A percentile compares a stretch with the other conserved stretches of the same genome.
These are phyloP conservation scores for Parnassius apollo DNA, from an alignment of 2,888 invertebrate species.

Conservation along the genomic window DNA sequence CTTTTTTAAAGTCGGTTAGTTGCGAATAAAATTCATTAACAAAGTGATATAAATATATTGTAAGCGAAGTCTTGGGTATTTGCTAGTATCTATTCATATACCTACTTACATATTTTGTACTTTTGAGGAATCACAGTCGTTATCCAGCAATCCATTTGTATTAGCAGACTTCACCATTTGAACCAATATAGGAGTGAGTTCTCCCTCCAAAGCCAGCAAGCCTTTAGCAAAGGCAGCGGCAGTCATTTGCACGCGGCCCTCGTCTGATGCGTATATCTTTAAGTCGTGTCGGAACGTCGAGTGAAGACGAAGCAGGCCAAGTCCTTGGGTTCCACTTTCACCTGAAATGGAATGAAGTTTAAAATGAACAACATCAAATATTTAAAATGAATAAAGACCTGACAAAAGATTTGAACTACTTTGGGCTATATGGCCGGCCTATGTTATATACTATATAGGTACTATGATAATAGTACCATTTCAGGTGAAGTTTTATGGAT, in stretches of 20 bases:
- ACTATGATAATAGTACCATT: too few species aligned
- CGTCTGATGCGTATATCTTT: slow-evolving; percentile 99
- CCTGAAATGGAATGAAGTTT: slow-evolving; percentile 62
- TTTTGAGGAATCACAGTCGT: slow-evolving; percentile 98
- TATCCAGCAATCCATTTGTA: slow-evolving; percentile 98
- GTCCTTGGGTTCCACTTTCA: slow-evolving; percentile 95
- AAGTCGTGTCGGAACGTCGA: slow-evolving; percentile 99
- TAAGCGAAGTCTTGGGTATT: too few species aligned
- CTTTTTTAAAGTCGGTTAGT: too few species aligned
- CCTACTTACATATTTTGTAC: slow-evolving; percentile 93
- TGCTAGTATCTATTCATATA: too few species aligned
- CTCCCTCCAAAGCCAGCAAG: slow-evolving; percentile 97
- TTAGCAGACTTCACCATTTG: slow-evolving; percentile 99
- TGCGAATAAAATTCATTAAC: too few species aligned
- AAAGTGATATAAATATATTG: too few species aligned
- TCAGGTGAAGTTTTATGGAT: too few species aligned
- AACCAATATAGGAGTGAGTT: slow-evolving; percentile 98
- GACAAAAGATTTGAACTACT: too few species aligned
- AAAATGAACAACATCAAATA: too few species aligned
- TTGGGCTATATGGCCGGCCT: too few species aligned
- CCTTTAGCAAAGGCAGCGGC: slow-evolving; percentile 99
- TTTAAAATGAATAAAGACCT: too few species aligned
- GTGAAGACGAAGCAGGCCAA: slow-evolving; percentile 95
- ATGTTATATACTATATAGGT: too few species aligned
- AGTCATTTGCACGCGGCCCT: slow-evolving; percentile 99